phyloP scores from a whole-genome alignment of 2,888 invertebrate genomes.

The Allophyes oxyacanthae region DNA sequence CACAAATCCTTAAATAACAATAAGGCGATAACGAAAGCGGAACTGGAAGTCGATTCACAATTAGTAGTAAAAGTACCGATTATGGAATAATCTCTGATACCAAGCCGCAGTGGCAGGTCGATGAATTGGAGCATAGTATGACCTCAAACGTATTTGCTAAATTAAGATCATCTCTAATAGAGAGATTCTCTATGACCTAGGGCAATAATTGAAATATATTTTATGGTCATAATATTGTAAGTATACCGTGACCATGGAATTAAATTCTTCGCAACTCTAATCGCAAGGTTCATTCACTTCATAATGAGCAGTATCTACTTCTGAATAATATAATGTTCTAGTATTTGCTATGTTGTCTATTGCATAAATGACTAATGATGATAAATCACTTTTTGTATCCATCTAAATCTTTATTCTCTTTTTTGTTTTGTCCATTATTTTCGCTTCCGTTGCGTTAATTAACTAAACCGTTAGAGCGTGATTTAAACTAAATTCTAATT shows the following conservation, averaged over 20 bases:
- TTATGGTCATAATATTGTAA: conserved; percentile 13
- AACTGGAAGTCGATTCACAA: conserved; percentile 62
- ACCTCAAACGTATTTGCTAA: conserved; percentile 34
- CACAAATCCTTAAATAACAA: conserved; percentile 42
- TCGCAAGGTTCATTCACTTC: no score
- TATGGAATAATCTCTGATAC: conserved; percentile 59
- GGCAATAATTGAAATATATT: conserved; percentile 13
- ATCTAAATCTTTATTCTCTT: conserved; percentile 18
- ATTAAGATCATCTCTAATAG: conserved; percentile 33
- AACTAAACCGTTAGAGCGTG: conserved; percentile 45
- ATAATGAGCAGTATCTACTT: no score
- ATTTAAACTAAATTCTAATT: conserved; percentile 35
- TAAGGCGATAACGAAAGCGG: conserved; percentile 67
- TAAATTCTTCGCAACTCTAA: no score
- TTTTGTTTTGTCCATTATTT: conserved; percentile 41
- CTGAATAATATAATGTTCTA: no score
- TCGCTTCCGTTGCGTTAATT: conserved; percentile 47
- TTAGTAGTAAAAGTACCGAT: conserved; percentile 68
- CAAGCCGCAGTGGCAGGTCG: conserved; percentile 56
- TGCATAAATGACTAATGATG: conserved; percentile 27
- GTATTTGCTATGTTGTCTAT: conserved; percentile 6
- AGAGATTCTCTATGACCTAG: conserved; percentile 35
- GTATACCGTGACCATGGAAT: neutral
- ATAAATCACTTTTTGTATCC: conserved; percentile 31
- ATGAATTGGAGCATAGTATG: conserved; percentile 49